These are phyloP conservation scores for Mythimna albipuncta DNA, from an alignment of 2,888 invertebrate genomes.

Conservation along the genomic window DNA sequence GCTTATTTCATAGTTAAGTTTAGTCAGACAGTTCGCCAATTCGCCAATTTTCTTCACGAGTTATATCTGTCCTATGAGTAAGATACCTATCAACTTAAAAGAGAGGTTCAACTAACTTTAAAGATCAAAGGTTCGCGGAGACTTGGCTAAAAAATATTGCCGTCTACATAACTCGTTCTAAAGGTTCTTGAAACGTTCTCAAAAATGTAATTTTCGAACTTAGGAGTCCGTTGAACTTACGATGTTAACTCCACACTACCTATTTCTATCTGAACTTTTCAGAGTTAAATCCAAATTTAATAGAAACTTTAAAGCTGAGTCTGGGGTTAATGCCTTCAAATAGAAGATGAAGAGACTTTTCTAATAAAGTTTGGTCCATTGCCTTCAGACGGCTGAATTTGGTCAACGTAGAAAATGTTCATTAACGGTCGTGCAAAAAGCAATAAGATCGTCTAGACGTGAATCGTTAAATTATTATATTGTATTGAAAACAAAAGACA, in stretches of 20 bases:
- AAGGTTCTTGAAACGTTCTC: constrained; percentile 31
- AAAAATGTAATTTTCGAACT: constrained; percentile 47
- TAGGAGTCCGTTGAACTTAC: constrained; percentile 25
- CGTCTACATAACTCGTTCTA: constrained; percentile 26
- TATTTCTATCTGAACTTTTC: constrained; percentile 35
- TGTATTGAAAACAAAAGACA: constrained; percentile 40
- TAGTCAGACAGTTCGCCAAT: constrained; percentile 22
- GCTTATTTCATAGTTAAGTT: constrained; percentile 22
- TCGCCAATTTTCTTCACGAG: constrained; percentile 36
- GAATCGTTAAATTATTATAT: constrained; percentile 27
- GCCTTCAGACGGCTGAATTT: constrained; percentile 38
- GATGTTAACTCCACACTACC: constrained; percentile 20
- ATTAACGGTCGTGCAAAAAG: constrained; percentile 40
- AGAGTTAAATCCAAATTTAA: constrained; percentile 28
- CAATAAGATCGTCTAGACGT: constrained; percentile 52
- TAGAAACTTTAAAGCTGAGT: constrained; percentile 29
- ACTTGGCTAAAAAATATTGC: constrained; percentile 49
- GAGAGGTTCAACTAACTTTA: constrained; percentile 48
- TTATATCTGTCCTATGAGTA: constrained; percentile 39
- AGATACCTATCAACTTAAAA: constrained; percentile 44
- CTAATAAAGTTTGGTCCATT: constrained; percentile 48
- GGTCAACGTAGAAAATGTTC: constrained; percentile 38
- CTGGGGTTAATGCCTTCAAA: constrained; percentile 32
- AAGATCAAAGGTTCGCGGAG: constrained; percentile 52
- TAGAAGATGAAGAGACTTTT: constrained; percentile 28